phyloP scores from a whole-genome alignment of 2,797 vertebrate species.

The Steatocranus sp. region DNA sequence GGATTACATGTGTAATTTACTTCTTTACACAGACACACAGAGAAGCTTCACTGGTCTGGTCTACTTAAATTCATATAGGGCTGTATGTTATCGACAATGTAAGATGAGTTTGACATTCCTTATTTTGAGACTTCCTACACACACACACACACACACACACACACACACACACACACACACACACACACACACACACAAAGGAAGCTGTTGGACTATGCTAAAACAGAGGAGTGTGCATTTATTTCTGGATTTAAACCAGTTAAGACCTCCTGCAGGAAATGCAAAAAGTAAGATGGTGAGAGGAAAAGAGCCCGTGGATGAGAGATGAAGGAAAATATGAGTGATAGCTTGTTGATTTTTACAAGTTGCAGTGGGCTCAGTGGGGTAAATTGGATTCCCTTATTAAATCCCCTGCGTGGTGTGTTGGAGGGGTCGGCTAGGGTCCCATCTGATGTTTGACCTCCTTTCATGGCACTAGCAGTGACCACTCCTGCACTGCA shows the following conservation, averaged over 20 bases:
- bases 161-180: background rate
- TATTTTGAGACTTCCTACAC: background rate
- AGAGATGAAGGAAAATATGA: constrained; percentile 17
- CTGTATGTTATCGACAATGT: background rate
- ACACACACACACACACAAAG: background rate
- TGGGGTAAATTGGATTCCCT: constrained; percentile 42
- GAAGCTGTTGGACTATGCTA: background rate
- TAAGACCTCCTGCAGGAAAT: background rate
- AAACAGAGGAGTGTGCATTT: background rate
- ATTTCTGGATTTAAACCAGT: background rate
- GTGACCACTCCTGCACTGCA: constrained; percentile 4
- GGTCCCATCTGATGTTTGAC: constrained; percentile 40
- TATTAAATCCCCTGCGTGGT: constrained; percentile 43
- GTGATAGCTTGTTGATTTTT: constrained; percentile 60
- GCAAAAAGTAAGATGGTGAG: background rate
- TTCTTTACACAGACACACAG: background rate
- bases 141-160: background rate
- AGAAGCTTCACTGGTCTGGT: background rate
- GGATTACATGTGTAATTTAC: background rate
- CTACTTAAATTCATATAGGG: background rate
- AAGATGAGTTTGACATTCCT: background rate
- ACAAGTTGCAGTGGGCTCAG: constrained; percentile 33
- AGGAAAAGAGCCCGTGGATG: background rate
- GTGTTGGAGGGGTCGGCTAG: constrained; percentile 29
- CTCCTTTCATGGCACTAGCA: constrained; percentile 17